Percentiles rank a stretch among this genome's conserved stretches.
Evolutionary conservation across 2,888 invertebrate genomes (phyloP).

Genomic region (Dicyrtoma fusca): DNA sequence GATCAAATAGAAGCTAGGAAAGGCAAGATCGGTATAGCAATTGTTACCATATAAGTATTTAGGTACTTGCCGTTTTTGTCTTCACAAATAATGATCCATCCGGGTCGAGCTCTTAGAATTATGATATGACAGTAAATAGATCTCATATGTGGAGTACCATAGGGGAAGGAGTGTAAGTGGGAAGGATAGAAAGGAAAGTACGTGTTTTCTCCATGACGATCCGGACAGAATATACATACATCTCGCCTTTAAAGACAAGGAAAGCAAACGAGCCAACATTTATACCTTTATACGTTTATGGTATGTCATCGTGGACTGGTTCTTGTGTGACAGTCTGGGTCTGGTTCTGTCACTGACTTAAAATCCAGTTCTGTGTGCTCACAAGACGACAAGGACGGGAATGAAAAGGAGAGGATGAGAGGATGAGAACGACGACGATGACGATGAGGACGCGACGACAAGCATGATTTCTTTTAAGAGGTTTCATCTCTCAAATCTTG

Average conservation of each 20-base stretch:
- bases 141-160: constrained; percentile 10
- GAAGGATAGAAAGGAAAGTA: too few species aligned
- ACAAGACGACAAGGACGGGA: background rate
- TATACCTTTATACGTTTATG: background rate
- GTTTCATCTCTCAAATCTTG: constrained; percentile 25
- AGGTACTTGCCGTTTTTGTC: constrained; percentile 5
- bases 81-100: constrained; percentile 31
- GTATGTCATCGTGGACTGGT: background rate
- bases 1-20: too few species aligned
- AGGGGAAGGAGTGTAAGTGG: background rate
- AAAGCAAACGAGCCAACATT: constrained; percentile 6
- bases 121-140: constrained; percentile 30
- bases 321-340: background rate
- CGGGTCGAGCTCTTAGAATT: constrained; percentile 23
- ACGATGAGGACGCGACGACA: constrained; percentile 13
- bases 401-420: background rate
- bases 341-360: too few species aligned
- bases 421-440: background rate
- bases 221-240: too few species aligned
- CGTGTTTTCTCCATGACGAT: too few species aligned
- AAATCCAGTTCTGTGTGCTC: background rate
- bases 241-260: background rate
- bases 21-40: too few species aligned
- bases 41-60: too few species aligned
- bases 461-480: constrained; percentile 30